phyloP scores from a whole-genome alignment of 1,140 invertebrate species.

The Atopsyche davidsoni region DNA sequence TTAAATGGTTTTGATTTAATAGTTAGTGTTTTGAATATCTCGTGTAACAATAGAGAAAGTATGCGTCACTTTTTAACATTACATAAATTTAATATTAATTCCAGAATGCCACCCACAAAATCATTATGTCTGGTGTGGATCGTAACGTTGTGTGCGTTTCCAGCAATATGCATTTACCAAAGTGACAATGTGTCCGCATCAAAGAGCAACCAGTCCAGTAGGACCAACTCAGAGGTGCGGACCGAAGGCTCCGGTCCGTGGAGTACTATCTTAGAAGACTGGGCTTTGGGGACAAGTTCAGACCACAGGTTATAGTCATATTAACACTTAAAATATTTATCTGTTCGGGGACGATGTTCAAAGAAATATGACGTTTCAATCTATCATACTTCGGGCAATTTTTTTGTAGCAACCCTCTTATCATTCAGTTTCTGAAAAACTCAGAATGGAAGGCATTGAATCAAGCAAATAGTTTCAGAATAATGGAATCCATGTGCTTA shows the following conservation, averaged over 20 bases:
- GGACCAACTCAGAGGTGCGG: conserved; percentile 22
- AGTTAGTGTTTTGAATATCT: no score
- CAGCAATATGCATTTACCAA: no score
- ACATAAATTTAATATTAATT: no score
- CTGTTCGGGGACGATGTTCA: not conserved
- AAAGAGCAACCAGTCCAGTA: no score
- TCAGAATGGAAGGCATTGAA: not conserved
- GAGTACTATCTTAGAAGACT: conserved; percentile 39
- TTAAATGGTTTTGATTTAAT: no score
- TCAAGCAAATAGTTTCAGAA: not conserved
- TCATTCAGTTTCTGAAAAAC: not conserved
- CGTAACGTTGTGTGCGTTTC: no score
- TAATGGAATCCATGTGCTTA: not conserved
- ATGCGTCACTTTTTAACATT: no score
- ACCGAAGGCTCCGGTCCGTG: conserved; percentile 32
- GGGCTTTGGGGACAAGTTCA: conserved; percentile 33
- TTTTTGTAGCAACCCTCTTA: not conserved
- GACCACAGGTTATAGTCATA: conserved; percentile 27
- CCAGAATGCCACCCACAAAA: no score
- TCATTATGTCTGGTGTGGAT: no score
- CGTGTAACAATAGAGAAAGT: no score
- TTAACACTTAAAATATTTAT: no score
- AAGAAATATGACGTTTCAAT: not conserved
- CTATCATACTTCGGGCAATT: not conserved
- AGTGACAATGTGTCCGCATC: no score